Conservation (phyloP, 2,888 invertebrate genomes). For the Miltochrista miniata region DNA sequence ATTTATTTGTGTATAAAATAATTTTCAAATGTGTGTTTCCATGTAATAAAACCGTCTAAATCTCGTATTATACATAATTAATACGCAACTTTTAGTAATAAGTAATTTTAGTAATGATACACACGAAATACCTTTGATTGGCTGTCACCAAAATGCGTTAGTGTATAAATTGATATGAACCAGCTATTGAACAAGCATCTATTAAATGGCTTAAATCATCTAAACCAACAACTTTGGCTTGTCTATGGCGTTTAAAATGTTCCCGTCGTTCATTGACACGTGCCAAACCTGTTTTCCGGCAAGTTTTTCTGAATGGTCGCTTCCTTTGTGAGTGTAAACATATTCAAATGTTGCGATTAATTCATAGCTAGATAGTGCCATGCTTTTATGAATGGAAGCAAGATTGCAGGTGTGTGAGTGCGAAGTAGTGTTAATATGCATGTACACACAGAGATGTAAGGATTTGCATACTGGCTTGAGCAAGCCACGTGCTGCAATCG, state of each 20-base stretch:
- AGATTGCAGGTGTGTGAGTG: slow-evolving; percentile 62
- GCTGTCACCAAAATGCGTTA: slow-evolving; percentile 51
- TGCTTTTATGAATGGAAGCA: slow-evolving; percentile 80
- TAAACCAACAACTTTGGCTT: slow-evolving; percentile 58
- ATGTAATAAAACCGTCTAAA: slow-evolving; percentile 9
- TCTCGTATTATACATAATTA: slow-evolving; percentile 19
- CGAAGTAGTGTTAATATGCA: slow-evolving; percentile 44
- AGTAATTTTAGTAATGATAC: slow-evolving; percentile 16
- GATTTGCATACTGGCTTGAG: slow-evolving; percentile 77
- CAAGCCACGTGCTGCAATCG: slow-evolving; percentile 73
- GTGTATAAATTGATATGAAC: slow-evolving; percentile 56
- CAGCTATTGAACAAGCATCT: slow-evolving; percentile 62
- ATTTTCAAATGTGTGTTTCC: background rate
- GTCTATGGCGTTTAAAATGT: slow-evolving; percentile 75
- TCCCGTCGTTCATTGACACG: slow-evolving; percentile 82
- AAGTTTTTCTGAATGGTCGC: slow-evolving; percentile 81
- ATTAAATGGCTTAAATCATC: slow-evolving; percentile 77
- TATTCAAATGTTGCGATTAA: slow-evolving; percentile 84
- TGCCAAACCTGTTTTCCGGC: slow-evolving; percentile 80
- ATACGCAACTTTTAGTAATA: slow-evolving; percentile 21
- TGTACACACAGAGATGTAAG: slow-evolving; percentile 53
- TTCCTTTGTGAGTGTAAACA: slow-evolving; percentile 82
- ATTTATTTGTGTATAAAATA: background rate
- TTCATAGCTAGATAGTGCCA: slow-evolving; percentile 80
- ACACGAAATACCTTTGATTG: slow-evolving; percentile 25